Percentiles rank a stretch among this genome's conserved stretches.
Evolutionary conservation across 2,113 vertebrate genomes (phyloP).

Genomic region (Columbina picui): DNA sequence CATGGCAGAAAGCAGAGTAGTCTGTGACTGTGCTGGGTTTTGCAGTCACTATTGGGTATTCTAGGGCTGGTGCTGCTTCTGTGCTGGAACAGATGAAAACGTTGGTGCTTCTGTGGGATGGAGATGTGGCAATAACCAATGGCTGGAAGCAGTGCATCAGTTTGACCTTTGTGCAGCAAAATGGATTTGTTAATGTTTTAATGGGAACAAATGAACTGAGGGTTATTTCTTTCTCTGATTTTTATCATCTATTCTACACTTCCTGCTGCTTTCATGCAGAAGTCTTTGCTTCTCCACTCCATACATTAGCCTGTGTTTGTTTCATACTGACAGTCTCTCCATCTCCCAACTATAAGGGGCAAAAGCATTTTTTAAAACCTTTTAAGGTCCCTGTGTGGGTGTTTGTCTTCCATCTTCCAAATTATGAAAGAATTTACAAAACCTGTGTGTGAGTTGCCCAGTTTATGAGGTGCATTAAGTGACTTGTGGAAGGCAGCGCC

Average conservation of each 20-base stretch:
- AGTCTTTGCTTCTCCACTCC: neutral
- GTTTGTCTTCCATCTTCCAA: neutral
- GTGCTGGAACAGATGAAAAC: neutral
- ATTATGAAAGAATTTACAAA: neutral
- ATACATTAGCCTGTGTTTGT: neutral
- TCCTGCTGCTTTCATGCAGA: neutral
- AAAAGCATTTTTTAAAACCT: neutral
- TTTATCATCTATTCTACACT: neutral
- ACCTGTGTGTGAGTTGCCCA: accelerated
- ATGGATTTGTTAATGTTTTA: neutral
- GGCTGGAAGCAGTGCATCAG: neutral
- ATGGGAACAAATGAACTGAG: neutral
- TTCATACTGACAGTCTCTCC: neutral
- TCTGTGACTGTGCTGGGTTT: neutral
- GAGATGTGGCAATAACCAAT: neutral
- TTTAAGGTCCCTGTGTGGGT: neutral
- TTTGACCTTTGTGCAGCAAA: neutral
- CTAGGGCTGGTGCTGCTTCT: neutral
- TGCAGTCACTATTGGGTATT: neutral
- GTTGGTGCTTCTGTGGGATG: neutral
- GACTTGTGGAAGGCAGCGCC: neutral
- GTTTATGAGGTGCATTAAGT: neutral
- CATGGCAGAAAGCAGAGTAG: neutral
- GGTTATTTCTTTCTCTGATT: neutral
- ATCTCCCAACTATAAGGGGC: neutral